Evolutionary conservation across 2,888 invertebrate species (phyloP).

Genomic region (Leptinotarsa rubiginosa): DNA sequence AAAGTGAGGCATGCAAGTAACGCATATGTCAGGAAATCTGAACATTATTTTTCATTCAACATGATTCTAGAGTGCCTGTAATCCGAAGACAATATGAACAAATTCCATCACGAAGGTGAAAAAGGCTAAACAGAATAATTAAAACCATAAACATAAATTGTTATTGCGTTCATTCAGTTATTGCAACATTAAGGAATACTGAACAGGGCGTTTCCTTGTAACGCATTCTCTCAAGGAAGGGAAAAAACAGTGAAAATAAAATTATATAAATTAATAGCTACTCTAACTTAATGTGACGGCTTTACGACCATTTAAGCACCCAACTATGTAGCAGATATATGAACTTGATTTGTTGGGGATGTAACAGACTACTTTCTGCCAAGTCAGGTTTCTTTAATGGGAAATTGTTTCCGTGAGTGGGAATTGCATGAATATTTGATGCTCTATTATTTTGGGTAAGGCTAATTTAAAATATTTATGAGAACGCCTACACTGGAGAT

Average conservation of each 20-base stretch:
- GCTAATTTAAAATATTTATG: too few relatives aligned
- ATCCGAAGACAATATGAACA: background rate
- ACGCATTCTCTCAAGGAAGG: slow-evolving; percentile 10
- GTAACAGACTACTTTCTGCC: slow-evolving; percentile 17
- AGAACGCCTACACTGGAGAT: background rate
- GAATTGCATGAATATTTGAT: background rate
- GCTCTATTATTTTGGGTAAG: background rate
- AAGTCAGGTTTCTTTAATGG: slow-evolving; percentile 8
- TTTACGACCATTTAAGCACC: slow-evolving; percentile 29
- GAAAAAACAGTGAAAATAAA: slow-evolving; percentile 18
- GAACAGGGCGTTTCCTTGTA: background rate
- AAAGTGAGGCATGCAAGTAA: too few relatives aligned
- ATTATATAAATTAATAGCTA: slow-evolving; percentile 27
- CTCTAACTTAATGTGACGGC: slow-evolving; percentile 26
- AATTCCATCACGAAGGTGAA: slow-evolving; percentile 12
- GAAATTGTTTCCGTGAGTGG: background rate
- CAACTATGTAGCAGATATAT: slow-evolving; percentile 22
- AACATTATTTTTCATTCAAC: slow-evolving; percentile 1
- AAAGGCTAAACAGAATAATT: slow-evolving; percentile 15
- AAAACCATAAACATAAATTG: slow-evolving; percentile 6
- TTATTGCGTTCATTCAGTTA: slow-evolving; percentile 14
- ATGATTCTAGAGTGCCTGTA: background rate
- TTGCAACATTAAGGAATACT: slow-evolving; percentile 9
- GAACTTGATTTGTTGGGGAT: slow-evolving; percentile 24
- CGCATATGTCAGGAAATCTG: too few relatives aligned